Conservation (phyloP, 2,797 vertebrate genomes). For the Cygnus olor region DNA sequence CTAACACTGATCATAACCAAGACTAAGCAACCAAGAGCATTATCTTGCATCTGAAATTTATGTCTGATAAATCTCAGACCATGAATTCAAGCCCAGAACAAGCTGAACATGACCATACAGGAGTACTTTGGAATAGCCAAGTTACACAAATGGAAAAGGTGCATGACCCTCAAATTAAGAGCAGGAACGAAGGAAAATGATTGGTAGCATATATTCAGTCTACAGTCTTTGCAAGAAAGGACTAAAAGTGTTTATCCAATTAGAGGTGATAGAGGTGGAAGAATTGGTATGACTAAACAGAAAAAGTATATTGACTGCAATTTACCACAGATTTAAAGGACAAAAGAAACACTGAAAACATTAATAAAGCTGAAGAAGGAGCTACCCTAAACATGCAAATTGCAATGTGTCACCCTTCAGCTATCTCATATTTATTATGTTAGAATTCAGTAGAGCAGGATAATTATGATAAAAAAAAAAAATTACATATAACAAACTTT, state of each 20-base stretch:
- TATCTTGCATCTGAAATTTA: background rate
- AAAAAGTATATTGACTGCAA: background rate
- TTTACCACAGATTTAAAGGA: background rate
- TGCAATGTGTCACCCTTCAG: background rate
- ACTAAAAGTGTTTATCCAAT: background rate
- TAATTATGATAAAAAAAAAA: background rate
- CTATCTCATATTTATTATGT: background rate
- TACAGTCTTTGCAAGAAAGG: background rate
- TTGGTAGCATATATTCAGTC: background rate
- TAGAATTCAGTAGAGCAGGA: background rate
- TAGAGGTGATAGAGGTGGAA: background rate
- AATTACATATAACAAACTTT: background rate
- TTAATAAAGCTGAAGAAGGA: background rate
- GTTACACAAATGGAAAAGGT: background rate
- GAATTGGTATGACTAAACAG: background rate
- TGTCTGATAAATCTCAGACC: background rate
- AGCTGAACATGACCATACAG: background rate
- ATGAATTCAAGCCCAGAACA: background rate
- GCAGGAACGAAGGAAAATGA: background rate
- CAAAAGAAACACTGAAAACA: background rate
- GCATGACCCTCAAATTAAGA: background rate
- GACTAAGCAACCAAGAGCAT: background rate
- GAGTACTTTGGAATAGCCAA: background rate
- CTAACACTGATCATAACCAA: background rate
- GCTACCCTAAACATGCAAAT: background rate